Conservation (phyloP, 2,113 vertebrate genomes). For the Festucalex cinctus region DNA sequence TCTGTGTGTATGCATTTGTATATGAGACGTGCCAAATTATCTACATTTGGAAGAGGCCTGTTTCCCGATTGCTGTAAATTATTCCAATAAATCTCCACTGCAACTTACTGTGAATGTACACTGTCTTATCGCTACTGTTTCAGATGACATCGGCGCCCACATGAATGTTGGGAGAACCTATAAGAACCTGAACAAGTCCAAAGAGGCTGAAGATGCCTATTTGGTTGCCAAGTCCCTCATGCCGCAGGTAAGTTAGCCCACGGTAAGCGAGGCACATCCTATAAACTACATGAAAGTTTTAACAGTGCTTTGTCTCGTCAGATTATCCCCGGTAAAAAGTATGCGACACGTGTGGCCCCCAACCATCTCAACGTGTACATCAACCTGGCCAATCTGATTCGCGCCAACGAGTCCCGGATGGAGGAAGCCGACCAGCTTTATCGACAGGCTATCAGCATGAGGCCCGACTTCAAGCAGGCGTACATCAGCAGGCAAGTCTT, state of each 20-base stretch:
- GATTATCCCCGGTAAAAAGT: slow-evolving; percentile 98
- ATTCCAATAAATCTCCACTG: neutral
- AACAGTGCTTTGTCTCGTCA: slow-evolving; percentile 37
- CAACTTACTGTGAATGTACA: neutral
- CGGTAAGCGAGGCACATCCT: neutral
- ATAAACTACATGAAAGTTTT: too few species aligned
- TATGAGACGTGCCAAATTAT: too few species aligned
- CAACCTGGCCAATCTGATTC: slow-evolving; percentile 94
- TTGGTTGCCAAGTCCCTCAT: slow-evolving; percentile 94
- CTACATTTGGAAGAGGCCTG: neutral
- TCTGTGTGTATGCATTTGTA: too few species aligned
- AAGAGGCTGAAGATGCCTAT: slow-evolving; percentile 94
- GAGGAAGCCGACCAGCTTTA: slow-evolving; percentile 98
- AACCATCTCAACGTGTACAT: slow-evolving; percentile 99
- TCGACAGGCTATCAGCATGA: slow-evolving; percentile 97
- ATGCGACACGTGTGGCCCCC: slow-evolving; percentile 93
- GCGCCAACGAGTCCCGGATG: slow-evolving; percentile 88
- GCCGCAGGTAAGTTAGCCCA: slow-evolving; percentile 83
- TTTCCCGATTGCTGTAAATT: neutral
- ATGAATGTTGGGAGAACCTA: slow-evolving; percentile 99
- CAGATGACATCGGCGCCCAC: slow-evolving; percentile 97
- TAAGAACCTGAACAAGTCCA: slow-evolving; percentile 93
- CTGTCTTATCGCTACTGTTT: slow-evolving; percentile 1
- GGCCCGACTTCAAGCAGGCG: slow-evolving; percentile 97
- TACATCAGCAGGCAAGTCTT: slow-evolving; percentile 92